Evolutionary conservation across 2,797 vertebrate genomes (phyloP).

Genomic region (Onychomys leucogaster): DNA sequence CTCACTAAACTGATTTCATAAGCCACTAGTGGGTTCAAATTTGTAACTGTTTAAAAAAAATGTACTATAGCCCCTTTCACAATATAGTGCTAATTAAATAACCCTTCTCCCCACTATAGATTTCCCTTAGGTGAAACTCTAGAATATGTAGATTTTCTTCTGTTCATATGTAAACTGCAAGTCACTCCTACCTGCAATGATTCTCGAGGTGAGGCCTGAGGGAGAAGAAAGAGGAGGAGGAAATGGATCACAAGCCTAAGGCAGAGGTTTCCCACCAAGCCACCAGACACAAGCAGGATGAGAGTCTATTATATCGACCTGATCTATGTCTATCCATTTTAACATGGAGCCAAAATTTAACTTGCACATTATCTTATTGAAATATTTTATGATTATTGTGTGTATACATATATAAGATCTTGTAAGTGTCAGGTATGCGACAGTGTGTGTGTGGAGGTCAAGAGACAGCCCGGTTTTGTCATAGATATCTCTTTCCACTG

Average conservation of each 20-base stretch:
- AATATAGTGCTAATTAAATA: conserved; percentile 80
- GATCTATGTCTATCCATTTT: background rate
- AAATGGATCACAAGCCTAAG: background rate
- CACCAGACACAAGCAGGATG: background rate
- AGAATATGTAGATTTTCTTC: conserved; percentile 78
- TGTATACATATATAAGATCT: background rate
- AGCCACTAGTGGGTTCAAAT: conserved; percentile 72
- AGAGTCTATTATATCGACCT: background rate
- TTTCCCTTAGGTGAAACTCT: conserved; percentile 78
- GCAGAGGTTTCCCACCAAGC: background rate
- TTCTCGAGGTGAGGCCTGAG: conserved; percentile 29
- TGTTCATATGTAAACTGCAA: conserved; percentile 68
- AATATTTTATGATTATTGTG: background rate
- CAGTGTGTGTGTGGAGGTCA: background rate
- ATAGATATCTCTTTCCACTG: background rate
- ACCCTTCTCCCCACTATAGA: conserved; percentile 66
- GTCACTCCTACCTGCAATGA: conserved; percentile 50
- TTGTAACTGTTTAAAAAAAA: conserved; percentile 74
- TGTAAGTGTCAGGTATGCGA: background rate
- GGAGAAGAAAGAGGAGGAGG: background rate
- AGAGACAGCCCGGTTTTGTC: background rate
- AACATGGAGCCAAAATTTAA: background rate
- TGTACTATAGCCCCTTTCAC: conserved; percentile 62
- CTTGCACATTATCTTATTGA: background rate
- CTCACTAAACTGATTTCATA: conserved; percentile 75